A percentile compares a stretch with the other conserved stretches of the same genome.
Conservation (phyloP, 2,113 vertebrate genomes). For the Dasyornis broadbenti region DNA sequence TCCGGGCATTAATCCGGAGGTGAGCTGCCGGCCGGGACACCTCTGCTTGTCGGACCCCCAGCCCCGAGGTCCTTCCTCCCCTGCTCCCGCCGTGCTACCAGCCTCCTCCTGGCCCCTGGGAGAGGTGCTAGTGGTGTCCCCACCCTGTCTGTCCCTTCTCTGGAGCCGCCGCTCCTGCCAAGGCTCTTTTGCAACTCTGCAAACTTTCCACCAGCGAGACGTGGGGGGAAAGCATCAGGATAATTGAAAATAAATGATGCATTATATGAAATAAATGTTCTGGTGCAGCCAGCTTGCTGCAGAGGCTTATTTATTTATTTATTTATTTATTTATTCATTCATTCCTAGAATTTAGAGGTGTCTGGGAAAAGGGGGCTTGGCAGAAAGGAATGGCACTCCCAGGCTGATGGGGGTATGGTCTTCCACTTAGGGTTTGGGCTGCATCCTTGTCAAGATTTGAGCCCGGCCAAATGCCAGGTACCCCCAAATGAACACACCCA, state of each 20-base stretch:
- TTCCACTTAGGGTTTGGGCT: neutral
- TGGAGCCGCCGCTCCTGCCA: neutral
- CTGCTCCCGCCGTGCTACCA: neutral
- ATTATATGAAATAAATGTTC: conserved; percentile 57
- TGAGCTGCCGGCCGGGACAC: neutral
- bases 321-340: neutral
- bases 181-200: neutral
- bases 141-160: neutral
- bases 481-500: too few relatives aligned
- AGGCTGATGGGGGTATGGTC: neutral
- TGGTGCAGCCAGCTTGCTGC: conserved; percentile 10
- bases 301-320: neutral
- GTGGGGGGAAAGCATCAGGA: neutral
- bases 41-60: neutral
- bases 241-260: conserved; percentile 74
- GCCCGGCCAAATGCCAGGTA: too few relatives aligned
- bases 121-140: neutral
- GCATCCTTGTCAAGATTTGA: too few relatives aligned
- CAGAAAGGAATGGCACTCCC: neutral
- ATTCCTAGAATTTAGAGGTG: neutral
- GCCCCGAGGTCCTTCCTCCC: neutral
- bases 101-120: neutral
- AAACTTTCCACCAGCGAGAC: neutral
- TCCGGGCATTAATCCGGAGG: fast-evolving
- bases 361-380: neutral